phyloP scores from a whole-genome alignment of 2,113 vertebrate genomes.

The Saguinus midas region DNA sequence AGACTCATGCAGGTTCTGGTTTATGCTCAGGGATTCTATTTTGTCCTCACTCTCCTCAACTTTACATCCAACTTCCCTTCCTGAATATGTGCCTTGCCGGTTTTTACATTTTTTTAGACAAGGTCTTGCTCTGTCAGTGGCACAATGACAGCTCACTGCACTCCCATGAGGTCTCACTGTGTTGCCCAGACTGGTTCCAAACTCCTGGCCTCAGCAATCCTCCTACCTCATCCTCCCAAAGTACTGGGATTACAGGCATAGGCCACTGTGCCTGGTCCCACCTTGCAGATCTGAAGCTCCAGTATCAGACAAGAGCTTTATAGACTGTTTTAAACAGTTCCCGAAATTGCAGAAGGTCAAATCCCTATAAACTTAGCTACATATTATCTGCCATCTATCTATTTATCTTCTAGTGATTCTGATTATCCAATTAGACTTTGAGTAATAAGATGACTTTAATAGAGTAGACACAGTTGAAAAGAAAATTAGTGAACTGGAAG shows the following conservation, averaged over 20 bases:
- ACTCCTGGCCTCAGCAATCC: background rate
- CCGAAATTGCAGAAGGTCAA: background rate
- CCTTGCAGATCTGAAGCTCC: background rate
- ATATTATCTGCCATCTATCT: background rate
- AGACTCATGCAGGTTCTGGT: background rate
- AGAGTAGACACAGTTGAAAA: background rate
- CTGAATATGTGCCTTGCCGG: background rate
- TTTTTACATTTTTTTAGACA: background rate
- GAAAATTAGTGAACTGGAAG: background rate
- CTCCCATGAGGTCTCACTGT: background rate
- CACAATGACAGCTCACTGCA: too few species aligned
- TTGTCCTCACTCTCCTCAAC: background rate
- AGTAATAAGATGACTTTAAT: background rate
- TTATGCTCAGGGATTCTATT: background rate
- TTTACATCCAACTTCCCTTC: background rate
- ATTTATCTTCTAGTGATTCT: background rate
- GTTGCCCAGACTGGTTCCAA: background rate
- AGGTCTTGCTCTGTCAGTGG: background rate
- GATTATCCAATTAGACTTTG: background rate
- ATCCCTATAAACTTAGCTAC: background rate
- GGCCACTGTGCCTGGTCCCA: background rate
- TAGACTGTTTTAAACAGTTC: background rate
- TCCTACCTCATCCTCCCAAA: background rate
- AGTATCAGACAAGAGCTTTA: background rate
- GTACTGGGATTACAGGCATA: background rate